phyloP scores from a whole-genome alignment of 2,888 invertebrate genomes.

The Macaria liturata region DNA sequence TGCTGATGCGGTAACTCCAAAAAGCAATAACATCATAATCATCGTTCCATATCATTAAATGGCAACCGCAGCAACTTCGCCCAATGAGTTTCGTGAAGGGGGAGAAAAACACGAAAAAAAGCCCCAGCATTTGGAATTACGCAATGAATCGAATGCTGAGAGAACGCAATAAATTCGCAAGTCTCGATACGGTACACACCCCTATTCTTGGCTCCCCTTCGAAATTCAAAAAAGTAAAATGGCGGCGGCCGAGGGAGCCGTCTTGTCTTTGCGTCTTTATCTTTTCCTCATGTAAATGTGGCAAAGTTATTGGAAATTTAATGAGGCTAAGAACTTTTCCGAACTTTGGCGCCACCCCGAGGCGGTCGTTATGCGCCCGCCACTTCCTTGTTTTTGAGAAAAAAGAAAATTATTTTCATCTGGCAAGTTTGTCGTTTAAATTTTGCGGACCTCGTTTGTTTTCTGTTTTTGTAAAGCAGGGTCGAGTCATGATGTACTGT shows the following conservation, averaged over 20 bases:
- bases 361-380: slow-evolving; percentile 52
- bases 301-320: slow-evolving; percentile 66
- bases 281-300: slow-evolving; percentile 80
- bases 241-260: slow-evolving; percentile 55
- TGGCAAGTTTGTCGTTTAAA: slow-evolving; percentile 38
- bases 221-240: slow-evolving; percentile 73
- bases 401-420: slow-evolving; percentile 42
- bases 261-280: slow-evolving; percentile 82
- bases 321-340: slow-evolving; percentile 78
- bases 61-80: slow-evolving; percentile 25
- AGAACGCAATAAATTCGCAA: slow-evolving; percentile 68
- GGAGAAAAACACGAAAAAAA: slow-evolving; percentile 34
- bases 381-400: slow-evolving; percentile 49
- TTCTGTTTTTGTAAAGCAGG: not conserved
- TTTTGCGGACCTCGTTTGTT: slow-evolving; percentile 29
- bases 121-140: slow-evolving; percentile 55
- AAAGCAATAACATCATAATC: slow-evolving; percentile 27
- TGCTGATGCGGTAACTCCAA: slow-evolving; percentile 3
- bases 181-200: slow-evolving; percentile 60
- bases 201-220: slow-evolving; percentile 63
- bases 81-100: slow-evolving; percentile 31
- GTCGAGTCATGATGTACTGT: not conserved
- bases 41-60: slow-evolving; percentile 25
- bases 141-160: slow-evolving; percentile 75
- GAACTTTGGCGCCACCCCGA: slow-evolving; percentile 55